phyloP scores from a whole-genome alignment of 2,888 invertebrate genomes.

The Eutolmus rufibarbis region DNA sequence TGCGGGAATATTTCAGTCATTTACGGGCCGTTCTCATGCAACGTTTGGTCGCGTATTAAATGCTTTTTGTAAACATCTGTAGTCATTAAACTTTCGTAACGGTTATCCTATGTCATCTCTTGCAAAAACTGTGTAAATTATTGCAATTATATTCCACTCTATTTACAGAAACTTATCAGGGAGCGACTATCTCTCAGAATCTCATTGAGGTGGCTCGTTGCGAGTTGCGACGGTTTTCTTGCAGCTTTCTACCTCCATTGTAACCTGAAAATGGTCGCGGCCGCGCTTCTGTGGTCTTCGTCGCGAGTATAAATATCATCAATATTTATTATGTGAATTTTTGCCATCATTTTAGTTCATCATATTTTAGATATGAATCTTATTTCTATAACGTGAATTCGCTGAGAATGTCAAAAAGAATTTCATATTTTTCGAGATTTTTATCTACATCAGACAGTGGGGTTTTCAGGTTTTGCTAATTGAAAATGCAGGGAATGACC shows the following conservation, averaged over 20 bases:
- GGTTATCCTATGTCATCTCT: conserved; percentile 3
- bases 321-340: conserved; percentile 47
- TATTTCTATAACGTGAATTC: conserved; percentile 10
- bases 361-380: conserved; percentile 32
- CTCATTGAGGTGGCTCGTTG: conserved; percentile 5
- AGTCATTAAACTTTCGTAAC: conserved; percentile 31
- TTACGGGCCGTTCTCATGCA: conserved; percentile 1
- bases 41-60: not conserved
- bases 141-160: conserved; percentile 33
- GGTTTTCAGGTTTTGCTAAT: conserved; percentile 32
- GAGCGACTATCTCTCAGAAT: conserved; percentile 17
- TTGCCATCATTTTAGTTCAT: conserved; percentile 41
- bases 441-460: conserved; percentile 5
- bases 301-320: conserved; percentile 41
- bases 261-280: conserved; percentile 1
- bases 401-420: conserved; percentile 27
- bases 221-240: not conserved
- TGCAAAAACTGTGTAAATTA: conserved; percentile 18
- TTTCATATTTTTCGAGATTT: conserved; percentile 31
- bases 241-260: conserved; percentile 25
- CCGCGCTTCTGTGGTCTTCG: not conserved
- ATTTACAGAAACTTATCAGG: conserved; percentile 30
- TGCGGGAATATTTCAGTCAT: not conserved
- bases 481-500: conserved; percentile 16
- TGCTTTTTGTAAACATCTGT: conserved; percentile 23